Evolutionary conservation across 2,888 invertebrate genomes (phyloP), one percentile per base, ranked within the genome.

Genomic region (Linnaemya tessellans): DNA sequence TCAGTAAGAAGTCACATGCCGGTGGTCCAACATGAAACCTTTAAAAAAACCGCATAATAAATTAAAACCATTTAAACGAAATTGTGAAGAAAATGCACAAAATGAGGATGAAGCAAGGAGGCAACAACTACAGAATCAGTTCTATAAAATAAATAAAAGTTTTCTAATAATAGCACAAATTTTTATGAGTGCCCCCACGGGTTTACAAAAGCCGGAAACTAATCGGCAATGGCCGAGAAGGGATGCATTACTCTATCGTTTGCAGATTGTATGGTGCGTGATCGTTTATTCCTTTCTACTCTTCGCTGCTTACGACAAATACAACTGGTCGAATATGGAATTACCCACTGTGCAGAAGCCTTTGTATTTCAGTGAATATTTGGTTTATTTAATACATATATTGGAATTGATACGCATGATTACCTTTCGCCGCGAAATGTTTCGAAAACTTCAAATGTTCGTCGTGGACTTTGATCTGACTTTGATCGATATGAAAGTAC

Each of bases 281-380:
- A 11, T 75, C 1, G 51, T 89, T 15, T 89, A 86, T 58, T 8
- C 20, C 15, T 15, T 54, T 9, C 18, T 89, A 15, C 56, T 81
- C 0, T 43, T 62, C 7, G 80, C 75, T 60, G 64, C 86, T 30
- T 86, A 87, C 79, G 13, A n/a, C 0, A 87, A 89, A 54, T 87
- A 81, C 62, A 85, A 75, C 7, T 30, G 67, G 15, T 78, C 77
- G 54, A 87, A 87, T 25, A 68, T 64, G 11, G 68, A 84, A 15
- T 73, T 89, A 20, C 86, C 88, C 1, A 87, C 80, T 11, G 74
- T 89, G 11, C 88, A 89, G 38, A 88, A 88, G 38, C 87, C 87
- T 5, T 30, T 89, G 0, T 89, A 82, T 82, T 86, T 88, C 38
- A 84, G 79, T 73, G 89, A 89, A 81, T 89, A 88, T 62, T 1